Percentiles rank a stretch among this genome's conserved stretches.
Evolutionary conservation across 2,113 vertebrate species (phyloP).

Genomic region (Anser brachyrhynchus): DNA sequence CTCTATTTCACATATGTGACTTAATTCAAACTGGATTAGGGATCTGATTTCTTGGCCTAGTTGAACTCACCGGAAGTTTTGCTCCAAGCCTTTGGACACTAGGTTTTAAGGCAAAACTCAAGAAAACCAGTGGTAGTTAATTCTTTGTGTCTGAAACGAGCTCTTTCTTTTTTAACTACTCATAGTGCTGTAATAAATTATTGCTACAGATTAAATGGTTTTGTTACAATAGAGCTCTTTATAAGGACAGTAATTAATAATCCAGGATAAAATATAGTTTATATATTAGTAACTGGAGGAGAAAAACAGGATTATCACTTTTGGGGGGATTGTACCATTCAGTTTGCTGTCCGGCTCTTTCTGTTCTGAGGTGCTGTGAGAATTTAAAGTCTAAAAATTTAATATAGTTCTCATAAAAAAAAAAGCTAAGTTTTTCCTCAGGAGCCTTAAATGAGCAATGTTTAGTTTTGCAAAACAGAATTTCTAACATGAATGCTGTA

Average conservation of each 20-base stretch:
- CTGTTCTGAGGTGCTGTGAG: neutral
- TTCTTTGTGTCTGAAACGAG: neutral
- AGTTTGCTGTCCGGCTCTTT: slow-evolving; percentile 16
- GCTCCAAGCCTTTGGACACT: fast-evolving
- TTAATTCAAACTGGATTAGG: neutral
- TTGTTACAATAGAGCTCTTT: neutral
- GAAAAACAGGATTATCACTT: neutral
- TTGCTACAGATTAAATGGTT: neutral
- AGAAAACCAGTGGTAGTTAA: neutral
- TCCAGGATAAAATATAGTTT: neutral
- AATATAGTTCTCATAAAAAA: neutral
- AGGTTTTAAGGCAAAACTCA: neutral
- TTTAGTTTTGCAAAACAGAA: neutral
- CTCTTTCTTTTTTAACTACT: neutral
- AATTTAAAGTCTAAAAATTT: slow-evolving; percentile 43
- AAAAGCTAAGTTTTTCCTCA: neutral
- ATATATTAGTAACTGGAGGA: neutral
- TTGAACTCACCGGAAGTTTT: neutral
- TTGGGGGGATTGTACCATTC: neutral
- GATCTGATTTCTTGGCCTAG: neutral
- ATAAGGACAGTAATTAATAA: slow-evolving; percentile 6
- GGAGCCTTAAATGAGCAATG: slow-evolving; percentile 22
- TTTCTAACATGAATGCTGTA: neutral
- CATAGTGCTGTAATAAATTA: neutral
- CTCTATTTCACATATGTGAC: neutral